phyloP scores from a whole-genome alignment of 2,113 vertebrate species.

The Bombycilla garrulus region DNA sequence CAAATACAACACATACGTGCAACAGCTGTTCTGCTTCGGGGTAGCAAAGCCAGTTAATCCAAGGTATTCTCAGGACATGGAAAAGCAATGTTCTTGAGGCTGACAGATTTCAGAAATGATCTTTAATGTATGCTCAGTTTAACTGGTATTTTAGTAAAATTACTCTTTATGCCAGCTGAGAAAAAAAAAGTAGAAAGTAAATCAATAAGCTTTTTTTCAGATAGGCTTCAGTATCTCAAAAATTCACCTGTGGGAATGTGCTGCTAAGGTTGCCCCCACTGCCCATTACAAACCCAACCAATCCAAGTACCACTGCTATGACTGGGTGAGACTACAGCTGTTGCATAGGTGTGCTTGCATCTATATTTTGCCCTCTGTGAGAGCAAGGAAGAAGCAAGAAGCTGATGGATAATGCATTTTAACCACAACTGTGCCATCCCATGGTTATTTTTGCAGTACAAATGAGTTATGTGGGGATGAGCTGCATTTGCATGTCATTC shows the following conservation, averaged over 20 bases:
- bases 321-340: background rate
- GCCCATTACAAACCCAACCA: background rate
- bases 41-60: background rate
- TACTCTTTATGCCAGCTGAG: background rate
- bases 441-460: background rate
- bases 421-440: background rate
- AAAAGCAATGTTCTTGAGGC: background rate
- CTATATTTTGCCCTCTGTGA: background rate
- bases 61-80: background rate
- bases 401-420: background rate
- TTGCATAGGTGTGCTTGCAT: background rate
- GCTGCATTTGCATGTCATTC: background rate
- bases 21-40: background rate
- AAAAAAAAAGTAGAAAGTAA: background rate
- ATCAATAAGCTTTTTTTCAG: background rate
- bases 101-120: conserved; percentile 19
- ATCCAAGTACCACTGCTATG: background rate
- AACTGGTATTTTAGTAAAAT: conserved; percentile 15
- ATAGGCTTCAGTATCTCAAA: background rate
- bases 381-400: background rate
- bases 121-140: background rate
- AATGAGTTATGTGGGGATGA: background rate
- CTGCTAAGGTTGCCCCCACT: background rate
- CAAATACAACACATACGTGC: background rate
- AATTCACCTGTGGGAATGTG: background rate